Evolutionary conservation across 1,140 invertebrate genomes (phyloP), one percentile per base, ranked within the genome.

Genomic region (Euschistus heros): DNA sequence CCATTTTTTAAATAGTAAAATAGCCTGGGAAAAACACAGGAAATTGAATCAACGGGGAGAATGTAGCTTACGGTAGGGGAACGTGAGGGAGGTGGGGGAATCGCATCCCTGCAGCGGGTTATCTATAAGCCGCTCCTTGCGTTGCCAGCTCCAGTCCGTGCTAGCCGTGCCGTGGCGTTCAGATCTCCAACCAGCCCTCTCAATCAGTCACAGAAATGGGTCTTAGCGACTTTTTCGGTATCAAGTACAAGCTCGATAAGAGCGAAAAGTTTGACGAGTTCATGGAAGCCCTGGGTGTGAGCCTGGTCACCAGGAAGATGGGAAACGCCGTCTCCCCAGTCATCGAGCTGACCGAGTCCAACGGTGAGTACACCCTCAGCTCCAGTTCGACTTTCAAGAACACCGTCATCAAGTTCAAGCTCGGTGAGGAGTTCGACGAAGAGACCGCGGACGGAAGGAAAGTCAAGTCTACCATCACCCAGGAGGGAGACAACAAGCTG

Each of bases 181-280:
- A 13, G 33, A 10, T 37, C 33, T 37, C 33, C 6, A 37, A 37
- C 33, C 33, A 37, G 3, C 33, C 13, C 33, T 37, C 10, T 37
- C 33, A 37, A 13, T 10, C 33, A 37, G 8, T n/a, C n/a, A n/a
- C n/a, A n/a, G n/a, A n/a, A 13, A 37, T 37, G 33, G 33, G 33
- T 24, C 54, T 68, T 22, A 65, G 54, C 18, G 54, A 68, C 17
- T 65, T 65, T 63, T 15, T 27, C 26, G 67, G 67, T 2, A 50
- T 68, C 47, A 85, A 85, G 74, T 92, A 87, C 82, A 89, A 89
- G 75, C 81, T 91, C 70, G 72, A 75, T 68, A 80, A 79, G 47
- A 87, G 85, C 64, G 88, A 92, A 65, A 90, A 92, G 72, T 94
- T 92, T 73, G 90, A 92, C 71, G 89, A 91, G 60, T 91, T 86